Conservation (phyloP, 2,113 vertebrate species). For the Semnornis frantzii region DNA sequence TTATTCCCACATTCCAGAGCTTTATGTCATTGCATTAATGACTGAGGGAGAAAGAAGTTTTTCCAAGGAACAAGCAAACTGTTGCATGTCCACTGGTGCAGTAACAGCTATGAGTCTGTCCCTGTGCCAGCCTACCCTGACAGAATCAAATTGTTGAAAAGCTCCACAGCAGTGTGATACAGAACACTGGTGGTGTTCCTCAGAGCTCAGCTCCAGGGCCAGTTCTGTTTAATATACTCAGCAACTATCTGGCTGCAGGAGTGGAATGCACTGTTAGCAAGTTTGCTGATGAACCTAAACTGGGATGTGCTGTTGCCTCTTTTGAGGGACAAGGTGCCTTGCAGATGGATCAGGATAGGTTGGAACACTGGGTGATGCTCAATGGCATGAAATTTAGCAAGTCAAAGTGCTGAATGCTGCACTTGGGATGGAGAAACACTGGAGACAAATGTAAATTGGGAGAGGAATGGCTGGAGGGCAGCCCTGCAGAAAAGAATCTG, state of each 20-base stretch:
- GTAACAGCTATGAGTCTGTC: not conserved
- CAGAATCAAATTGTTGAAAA: not conserved
- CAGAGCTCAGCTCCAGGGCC: not conserved
- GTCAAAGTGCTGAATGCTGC: not conserved
- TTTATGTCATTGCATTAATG: not conserved
- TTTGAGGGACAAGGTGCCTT: not conserved
- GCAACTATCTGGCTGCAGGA: not conserved
- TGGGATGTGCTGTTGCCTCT: not conserved
- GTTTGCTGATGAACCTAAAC: not conserved
- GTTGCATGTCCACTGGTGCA: not conserved
- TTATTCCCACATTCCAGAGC: not conserved
- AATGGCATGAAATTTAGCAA: not conserved
- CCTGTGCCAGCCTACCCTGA: not conserved
- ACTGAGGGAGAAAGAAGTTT: not conserved
- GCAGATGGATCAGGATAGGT: not conserved
- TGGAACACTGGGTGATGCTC: not conserved
- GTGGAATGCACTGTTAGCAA: not conserved
- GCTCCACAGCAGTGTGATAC: not conserved
- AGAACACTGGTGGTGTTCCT: not conserved
- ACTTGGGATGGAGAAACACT: not conserved
- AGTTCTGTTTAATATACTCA: not conserved
- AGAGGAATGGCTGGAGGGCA: not conserved
- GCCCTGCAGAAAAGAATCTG: not conserved
- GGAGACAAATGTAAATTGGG: not conserved
- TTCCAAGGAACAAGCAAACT: not conserved